phyloP scores from a whole-genome alignment of 2,797 vertebrate species.

The Xenentodon cancila region DNA sequence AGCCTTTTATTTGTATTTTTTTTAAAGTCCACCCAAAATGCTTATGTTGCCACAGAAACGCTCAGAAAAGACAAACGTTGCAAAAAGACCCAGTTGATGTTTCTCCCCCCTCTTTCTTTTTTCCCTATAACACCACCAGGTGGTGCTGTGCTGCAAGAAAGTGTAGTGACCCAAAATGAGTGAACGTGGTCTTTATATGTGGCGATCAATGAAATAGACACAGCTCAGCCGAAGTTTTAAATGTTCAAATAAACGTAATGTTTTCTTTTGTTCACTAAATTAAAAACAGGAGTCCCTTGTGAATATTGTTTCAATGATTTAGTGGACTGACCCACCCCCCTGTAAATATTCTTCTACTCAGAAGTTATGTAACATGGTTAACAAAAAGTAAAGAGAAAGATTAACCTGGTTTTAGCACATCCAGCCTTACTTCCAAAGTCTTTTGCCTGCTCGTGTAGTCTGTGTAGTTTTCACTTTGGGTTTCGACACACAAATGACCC shows the following conservation, averaged over 20 bases:
- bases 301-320: too few species aligned
- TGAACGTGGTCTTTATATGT: too few species aligned
- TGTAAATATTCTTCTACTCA: conserved; percentile 5
- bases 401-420: conserved; percentile 83
- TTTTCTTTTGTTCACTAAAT: too few species aligned
- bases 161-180: neutral
- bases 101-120: too few species aligned
- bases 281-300: too few species aligned
- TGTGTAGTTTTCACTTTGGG: conserved; percentile 74
- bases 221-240: too few species aligned
- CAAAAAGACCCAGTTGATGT: neutral
- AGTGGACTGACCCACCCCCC: too few species aligned
- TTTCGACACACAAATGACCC: conserved; percentile 86
- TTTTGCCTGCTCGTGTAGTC: conserved; percentile 87
- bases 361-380: neutral
- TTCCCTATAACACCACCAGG: conserved; percentile 26
- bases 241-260: too few species aligned
- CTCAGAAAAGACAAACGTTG: neutral
- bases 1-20: too few species aligned
- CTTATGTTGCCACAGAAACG: too few species aligned
- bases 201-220: too few species aligned
- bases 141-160: conserved; percentile 35
- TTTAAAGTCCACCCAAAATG: too few species aligned
- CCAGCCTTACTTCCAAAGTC: conserved; percentile 84
- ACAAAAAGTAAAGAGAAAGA: conserved; percentile 13